Base-by-base conservation (phyloP, 2,797 vertebrate species). In the Anniella stebbinsi region DNA sequence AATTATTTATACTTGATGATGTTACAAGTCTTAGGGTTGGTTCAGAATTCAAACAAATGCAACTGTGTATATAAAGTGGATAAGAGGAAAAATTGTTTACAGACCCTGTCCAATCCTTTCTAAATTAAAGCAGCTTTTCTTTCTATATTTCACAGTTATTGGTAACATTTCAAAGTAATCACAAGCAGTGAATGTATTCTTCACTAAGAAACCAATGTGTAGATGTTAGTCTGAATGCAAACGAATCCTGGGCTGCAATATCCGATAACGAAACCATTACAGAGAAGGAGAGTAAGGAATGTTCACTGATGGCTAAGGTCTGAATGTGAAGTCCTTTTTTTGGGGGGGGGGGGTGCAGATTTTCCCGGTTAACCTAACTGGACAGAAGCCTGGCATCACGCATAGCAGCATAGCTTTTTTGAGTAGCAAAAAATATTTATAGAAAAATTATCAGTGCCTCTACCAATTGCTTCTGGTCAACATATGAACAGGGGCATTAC, bases 111-210 rank as follows among this genome's bases (percentile, higher is more conserved):
- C 63, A 11, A 12, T 17, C 0, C 41, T 78, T 54, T 33, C 73
- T 51, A 89, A 84, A 67, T 89, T 28, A 89, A 85, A 77, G n/a
- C 18, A 78, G 73, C 63, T 15, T 77, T 69, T 82, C 23, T 57
- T 30, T 67, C 36, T 69, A 77, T 60, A 66, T 85, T 70, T 88
- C 63, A 30, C 23, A 18, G 60, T 88, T 66, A 28, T 38, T 54
- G n/a, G 51, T n/a, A 48, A 83, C 54, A 72, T 84, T 91, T 45
- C 73, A 72, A 77, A 70, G 8, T n/a, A 30, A 36, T 87, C 48
- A 33, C 69, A 80, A 89, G 63, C 48, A 76, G 11, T 21, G 83
- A 63, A 30, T 48, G 33, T 51, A 30, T 41, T 76, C 30, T 73
- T 10, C 33, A 41, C 48, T 85, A 54, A 69, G 51, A 70, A 69